Conservation (phyloP, 2,888 invertebrate genomes). For the Chloroclystis v-ata region DNA sequence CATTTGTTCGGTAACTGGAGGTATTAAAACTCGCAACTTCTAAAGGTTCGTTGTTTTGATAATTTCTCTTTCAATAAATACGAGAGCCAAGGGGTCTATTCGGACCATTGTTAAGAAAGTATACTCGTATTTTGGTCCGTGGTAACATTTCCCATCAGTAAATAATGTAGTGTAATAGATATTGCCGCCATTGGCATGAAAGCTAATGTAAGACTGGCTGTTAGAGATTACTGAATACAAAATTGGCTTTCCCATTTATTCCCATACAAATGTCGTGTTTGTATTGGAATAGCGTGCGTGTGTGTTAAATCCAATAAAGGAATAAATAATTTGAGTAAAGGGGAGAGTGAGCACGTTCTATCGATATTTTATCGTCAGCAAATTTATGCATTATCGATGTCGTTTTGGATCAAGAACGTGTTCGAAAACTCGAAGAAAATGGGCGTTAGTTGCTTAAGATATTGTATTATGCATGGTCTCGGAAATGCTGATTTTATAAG, state of each 20-base stretch:
- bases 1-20: too few relatives aligned
- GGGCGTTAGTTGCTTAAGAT: background rate
- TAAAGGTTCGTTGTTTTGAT: background rate
- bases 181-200: too few relatives aligned
- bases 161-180: background rate
- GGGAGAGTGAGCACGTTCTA: constrained; percentile 34
- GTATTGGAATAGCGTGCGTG: constrained; percentile 20
- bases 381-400: constrained; percentile 35
- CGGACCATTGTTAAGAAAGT: too few relatives aligned
- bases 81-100: too few relatives aligned
- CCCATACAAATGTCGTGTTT: constrained; percentile 17
- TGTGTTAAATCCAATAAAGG: constrained; percentile 23
- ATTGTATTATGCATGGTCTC: too few relatives aligned
- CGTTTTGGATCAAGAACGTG: constrained; percentile 24
- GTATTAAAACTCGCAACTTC: background rate
- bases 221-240: constrained; percentile 7
- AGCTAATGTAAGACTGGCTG: background rate
- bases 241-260: constrained; percentile 12
- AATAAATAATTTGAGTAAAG: constrained; percentile 30
- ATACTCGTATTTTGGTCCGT: background rate
- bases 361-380: constrained; percentile 33
- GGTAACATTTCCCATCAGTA: background rate
- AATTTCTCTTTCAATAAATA: too few relatives aligned
- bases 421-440: constrained; percentile 18
- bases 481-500: too few relatives aligned